Conservation (phyloP, 2,888 invertebrate species). For the Asteroscopus sphinx region DNA sequence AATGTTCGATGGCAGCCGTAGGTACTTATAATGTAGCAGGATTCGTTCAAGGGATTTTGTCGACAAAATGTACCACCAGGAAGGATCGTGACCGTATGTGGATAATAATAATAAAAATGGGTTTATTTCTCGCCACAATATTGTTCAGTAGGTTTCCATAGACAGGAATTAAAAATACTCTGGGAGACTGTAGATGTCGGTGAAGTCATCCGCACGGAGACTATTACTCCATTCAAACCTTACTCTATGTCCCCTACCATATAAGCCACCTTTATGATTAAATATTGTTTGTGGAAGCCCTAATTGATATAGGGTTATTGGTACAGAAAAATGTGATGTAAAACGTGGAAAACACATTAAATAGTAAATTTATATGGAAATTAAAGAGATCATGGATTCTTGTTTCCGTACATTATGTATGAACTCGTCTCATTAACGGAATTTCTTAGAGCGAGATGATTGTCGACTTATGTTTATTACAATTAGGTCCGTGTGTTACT, state of each 20-base stretch:
- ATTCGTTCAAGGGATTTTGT: too few relatives aligned
- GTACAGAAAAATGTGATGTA: slow-evolving; percentile 41
- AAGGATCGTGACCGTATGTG: too few relatives aligned
- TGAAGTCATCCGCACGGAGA: not conserved
- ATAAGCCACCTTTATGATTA: slow-evolving; percentile 27
- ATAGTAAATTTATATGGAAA: slow-evolving; percentile 59
- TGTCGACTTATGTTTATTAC: slow-evolving; percentile 20
- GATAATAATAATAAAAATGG: too few relatives aligned
- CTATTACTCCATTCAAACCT: not conserved
- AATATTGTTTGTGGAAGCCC: slow-evolving; percentile 47
- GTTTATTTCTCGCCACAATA: too few relatives aligned
- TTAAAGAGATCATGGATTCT: slow-evolving; percentile 61
- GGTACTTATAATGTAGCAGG: too few relatives aligned
- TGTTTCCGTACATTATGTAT: slow-evolving; percentile 64
- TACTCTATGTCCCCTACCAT: slow-evolving; percentile 5
- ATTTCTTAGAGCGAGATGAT: slow-evolving; percentile 34
- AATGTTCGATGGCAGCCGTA: too few relatives aligned
- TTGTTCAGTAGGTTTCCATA: too few relatives aligned
- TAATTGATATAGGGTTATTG: slow-evolving; percentile 36
- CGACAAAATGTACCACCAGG: too few relatives aligned
- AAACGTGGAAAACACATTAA: slow-evolving; percentile 47
- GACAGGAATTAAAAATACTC: too few relatives aligned
- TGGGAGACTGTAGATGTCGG: too few relatives aligned
- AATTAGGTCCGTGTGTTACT: too few relatives aligned
- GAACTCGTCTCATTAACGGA: slow-evolving; percentile 61